A percentile compares a stretch with the other conserved stretches of the same genome.
Conservation (phyloP, 2,888 invertebrate species). For the Xestoiulus laeticollis region DNA sequence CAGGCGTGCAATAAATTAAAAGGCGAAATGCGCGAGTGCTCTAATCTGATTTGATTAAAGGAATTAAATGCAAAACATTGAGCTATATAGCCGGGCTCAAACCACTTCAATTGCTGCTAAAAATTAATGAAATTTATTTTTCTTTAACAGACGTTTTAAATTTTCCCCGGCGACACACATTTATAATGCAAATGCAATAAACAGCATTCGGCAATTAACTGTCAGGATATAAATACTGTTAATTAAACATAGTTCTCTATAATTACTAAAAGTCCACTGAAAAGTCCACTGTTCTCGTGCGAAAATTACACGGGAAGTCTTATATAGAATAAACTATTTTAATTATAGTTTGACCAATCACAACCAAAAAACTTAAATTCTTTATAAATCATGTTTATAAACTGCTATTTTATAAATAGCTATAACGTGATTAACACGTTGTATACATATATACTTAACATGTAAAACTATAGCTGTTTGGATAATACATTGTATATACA, state of each 20-base stretch:
- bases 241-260: not conserved
- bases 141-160: conserved; percentile 23
- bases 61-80: not conserved
- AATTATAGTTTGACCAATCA: not conserved
- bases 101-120: not conserved
- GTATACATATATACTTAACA: too few relatives aligned
- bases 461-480: too few relatives aligned
- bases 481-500: too few relatives aligned
- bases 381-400: too few relatives aligned
- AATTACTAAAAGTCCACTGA: too few relatives aligned
- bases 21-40: not conserved
- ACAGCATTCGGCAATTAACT: not conserved
- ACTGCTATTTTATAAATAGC: too few relatives aligned
- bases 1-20: not conserved
- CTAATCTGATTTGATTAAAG: conserved; percentile 21
- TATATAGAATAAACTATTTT: too few relatives aligned
- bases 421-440: too few relatives aligned
- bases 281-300: not conserved
- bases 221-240: not conserved
- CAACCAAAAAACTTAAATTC: too few relatives aligned
- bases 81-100: not conserved
- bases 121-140: conserved; percentile 20
- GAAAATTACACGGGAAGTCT: too few relatives aligned
- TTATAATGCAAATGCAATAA: not conserved
- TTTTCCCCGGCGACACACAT: not conserved